phyloP scores from a whole-genome alignment of 2,797 vertebrate genomes.

The Rallus crepitans region DNA sequence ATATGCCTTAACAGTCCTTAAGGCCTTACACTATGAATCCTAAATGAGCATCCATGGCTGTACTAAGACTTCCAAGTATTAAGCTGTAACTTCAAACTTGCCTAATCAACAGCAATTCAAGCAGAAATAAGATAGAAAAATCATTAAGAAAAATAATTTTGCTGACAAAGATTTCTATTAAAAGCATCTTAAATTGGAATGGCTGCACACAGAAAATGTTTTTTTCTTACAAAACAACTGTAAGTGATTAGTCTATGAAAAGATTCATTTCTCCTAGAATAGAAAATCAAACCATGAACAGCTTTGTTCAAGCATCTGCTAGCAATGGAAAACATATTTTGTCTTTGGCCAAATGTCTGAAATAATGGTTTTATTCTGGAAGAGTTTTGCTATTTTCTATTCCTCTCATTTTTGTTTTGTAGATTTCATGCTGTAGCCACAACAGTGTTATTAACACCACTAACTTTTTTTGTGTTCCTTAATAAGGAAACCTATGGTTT shows the following conservation, averaged over 20 bases:
- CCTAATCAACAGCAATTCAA: slow-evolving; percentile 36
- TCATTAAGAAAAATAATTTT: slow-evolving; percentile 12
- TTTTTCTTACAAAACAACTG: background rate
- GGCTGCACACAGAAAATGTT: slow-evolving; percentile 34
- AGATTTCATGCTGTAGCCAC: slow-evolving; percentile 34
- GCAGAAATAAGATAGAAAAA: slow-evolving; percentile 41
- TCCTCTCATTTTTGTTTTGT: slow-evolving; percentile 29
- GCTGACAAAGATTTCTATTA: background rate
- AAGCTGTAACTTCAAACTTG: slow-evolving; percentile 5
- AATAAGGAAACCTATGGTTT: slow-evolving; percentile 69
- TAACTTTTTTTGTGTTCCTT: slow-evolving; percentile 61
- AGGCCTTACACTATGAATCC: background rate
- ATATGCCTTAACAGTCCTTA: background rate
- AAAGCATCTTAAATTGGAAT: slow-evolving; percentile 16
- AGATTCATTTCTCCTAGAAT: slow-evolving; percentile 11
- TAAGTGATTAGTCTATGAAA: slow-evolving; percentile 42
- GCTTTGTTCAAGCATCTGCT: slow-evolving; percentile 48
- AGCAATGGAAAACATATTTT: slow-evolving; percentile 21
- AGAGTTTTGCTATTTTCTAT: slow-evolving; percentile 22
- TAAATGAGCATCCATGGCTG: background rate
- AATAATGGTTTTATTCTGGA: slow-evolving; percentile 47
- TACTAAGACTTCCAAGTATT: background rate
- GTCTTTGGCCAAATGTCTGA: slow-evolving; percentile 24
- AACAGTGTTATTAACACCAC: slow-evolving; percentile 58
- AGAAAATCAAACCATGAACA: slow-evolving; percentile 44